Conservation (phyloP, 2,888 invertebrate species). For the Limnephilus rhombicus region DNA sequence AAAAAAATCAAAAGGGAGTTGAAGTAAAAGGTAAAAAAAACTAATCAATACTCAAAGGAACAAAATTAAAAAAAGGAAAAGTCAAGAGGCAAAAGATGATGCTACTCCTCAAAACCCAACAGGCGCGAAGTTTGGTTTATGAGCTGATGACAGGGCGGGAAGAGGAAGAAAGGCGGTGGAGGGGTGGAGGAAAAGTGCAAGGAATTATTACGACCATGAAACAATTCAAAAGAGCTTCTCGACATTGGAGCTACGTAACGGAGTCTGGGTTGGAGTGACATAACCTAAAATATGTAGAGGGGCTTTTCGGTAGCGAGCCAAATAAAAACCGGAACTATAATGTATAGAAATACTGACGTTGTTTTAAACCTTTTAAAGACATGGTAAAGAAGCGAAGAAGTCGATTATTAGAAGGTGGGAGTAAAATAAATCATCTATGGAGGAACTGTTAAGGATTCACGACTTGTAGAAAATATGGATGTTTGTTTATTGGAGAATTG, state of each 20-base stretch:
- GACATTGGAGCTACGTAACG: constrained; percentile 19
- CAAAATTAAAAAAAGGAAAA: constrained; percentile 49
- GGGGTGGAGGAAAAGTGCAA: constrained; percentile 24
- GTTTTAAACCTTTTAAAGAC: background rate
- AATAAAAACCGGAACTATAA: background rate
- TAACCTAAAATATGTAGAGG: background rate
- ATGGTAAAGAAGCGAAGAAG: constrained; percentile 5
- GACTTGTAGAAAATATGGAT: background rate
- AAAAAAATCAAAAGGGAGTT: constrained; percentile 19
- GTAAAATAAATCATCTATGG: background rate
- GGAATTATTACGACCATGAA: constrained; percentile 10
- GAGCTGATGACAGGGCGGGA: constrained; percentile 42
- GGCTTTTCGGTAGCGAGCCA: background rate
- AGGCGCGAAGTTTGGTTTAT: constrained; percentile 49
- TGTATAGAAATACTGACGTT: background rate
- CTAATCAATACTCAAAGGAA: constrained; percentile 38
- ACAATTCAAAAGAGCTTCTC: constrained; percentile 51
- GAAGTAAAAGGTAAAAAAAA: constrained; percentile 25
- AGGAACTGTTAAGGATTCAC: background rate
- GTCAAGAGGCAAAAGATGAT: constrained; percentile 40
- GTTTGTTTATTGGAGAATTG: background rate
- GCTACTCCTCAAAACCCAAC: constrained; percentile 59
- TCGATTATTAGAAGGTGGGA: background rate
- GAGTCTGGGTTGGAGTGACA: background rate
- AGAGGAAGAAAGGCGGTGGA: constrained; percentile 65